These are phyloP conservation scores for Pseudoatta argentina DNA, from an alignment of 1,140 invertebrate species.

Conservation along the genomic window DNA sequence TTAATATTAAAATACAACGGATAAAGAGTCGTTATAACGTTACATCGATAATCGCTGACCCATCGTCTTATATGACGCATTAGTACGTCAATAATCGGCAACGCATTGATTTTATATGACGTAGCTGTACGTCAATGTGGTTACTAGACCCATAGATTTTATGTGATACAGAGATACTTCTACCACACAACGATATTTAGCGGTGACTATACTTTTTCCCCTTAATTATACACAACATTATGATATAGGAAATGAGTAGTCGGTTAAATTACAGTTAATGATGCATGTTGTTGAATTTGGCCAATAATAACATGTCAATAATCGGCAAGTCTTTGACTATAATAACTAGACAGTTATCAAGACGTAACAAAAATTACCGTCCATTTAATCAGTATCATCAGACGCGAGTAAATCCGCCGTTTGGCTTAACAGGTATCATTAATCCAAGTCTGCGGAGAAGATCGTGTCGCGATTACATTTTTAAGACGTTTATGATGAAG, in stretches of 20 bases:
- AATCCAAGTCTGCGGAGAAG: not conserved
- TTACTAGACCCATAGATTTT: constrained; percentile 26
- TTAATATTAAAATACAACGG: constrained; percentile 42
- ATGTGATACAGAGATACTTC: not conserved
- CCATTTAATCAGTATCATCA: constrained; percentile 3
- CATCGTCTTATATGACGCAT: constrained; percentile 37
- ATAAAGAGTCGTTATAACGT: constrained; percentile 21
- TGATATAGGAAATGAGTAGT: not conserved
- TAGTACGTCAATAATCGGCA: constrained; percentile 49
- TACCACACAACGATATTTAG: constrained; percentile 9
- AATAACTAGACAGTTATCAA: constrained; percentile 5
- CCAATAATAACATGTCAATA: constrained; percentile 33
- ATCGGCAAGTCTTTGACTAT: constrained; percentile 3
- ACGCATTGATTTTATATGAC: constrained; percentile 67
- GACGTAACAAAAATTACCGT: constrained; percentile 28
- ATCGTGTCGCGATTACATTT: not conserved
- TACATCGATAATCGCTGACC: constrained; percentile 41
- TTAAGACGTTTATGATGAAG: constrained; percentile 2
- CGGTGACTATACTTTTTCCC: not conserved
- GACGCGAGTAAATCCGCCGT: not conserved
- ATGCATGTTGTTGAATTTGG: not conserved
- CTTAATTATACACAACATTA: not conserved
- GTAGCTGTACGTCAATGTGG: constrained; percentile 66
- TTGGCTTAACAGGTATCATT: constrained; percentile 7
- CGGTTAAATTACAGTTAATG: constrained; percentile 40